Percentiles rank a stretch among this genome's conserved stretches.
Conservation (phyloP, 2,797 vertebrate genomes). For the Sebastes taczanowskii region DNA sequence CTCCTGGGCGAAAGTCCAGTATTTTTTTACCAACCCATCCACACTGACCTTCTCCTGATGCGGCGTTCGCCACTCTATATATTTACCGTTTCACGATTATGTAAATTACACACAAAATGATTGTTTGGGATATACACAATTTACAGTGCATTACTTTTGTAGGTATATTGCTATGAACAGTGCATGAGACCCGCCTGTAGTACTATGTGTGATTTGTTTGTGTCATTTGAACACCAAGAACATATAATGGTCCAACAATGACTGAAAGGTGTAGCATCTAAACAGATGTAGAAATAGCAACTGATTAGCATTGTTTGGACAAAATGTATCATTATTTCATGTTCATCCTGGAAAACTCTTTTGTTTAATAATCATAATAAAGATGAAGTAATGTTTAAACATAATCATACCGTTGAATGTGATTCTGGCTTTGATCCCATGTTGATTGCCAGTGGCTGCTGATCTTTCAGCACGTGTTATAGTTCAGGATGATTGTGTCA, state of each 20-base stretch:
- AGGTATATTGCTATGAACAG: too few relatives aligned
- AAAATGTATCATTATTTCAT: rapidly evolving
- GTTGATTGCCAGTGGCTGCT: neutral
- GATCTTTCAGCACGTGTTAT: neutral
- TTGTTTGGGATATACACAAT: too few relatives aligned
- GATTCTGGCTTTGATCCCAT: neutral
- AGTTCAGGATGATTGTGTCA: conserved; percentile 38
- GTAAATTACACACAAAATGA: too few relatives aligned
- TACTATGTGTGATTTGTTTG: too few relatives aligned
- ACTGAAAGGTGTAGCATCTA: neutral
- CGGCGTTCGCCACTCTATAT: too few relatives aligned
- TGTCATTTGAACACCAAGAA: neutral
- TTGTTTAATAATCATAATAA: neutral
- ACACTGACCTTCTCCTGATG: too few relatives aligned
- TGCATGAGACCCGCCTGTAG: too few relatives aligned
- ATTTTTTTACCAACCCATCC: too few relatives aligned
- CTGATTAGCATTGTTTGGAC: neutral
- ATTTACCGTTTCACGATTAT: too few relatives aligned
- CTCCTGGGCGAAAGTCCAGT: too few relatives aligned
- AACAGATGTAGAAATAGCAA: neutral
- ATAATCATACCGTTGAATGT: neutral
- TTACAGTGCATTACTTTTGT: too few relatives aligned
- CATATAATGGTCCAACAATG: rapidly evolving
- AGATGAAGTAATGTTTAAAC: neutral
- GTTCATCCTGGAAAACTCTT: neutral